Evolutionary conservation across 2,888 invertebrate genomes (phyloP).

Genomic region (Pyrocoelia pectoralis): DNA sequence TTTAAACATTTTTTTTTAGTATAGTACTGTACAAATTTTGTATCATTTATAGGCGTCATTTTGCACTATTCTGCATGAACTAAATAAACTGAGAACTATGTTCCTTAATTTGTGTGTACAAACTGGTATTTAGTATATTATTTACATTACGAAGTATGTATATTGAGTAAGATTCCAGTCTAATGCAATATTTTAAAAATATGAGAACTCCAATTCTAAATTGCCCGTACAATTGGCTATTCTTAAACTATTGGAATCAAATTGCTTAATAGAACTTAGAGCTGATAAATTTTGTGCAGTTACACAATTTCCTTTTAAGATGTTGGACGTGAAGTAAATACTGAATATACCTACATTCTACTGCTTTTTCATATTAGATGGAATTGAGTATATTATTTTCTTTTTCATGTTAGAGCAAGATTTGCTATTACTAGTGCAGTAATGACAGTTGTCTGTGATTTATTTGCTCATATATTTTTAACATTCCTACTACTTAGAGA

Average conservation of each 20-base stretch:
- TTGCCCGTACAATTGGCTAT: too few relatives aligned
- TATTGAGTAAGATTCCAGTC: too few relatives aligned
- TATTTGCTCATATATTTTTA: conserved; percentile 6
- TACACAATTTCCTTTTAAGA: too few relatives aligned
- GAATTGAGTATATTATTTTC: neutral
- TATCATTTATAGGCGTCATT: neutral
- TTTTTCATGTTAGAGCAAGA: neutral
- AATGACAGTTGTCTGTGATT: conserved; percentile 2
- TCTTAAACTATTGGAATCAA: too few relatives aligned
- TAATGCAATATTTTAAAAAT: too few relatives aligned
- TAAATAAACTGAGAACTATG: neutral
- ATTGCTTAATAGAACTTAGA: too few relatives aligned
- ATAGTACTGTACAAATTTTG: neutral
- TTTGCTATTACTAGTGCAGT: neutral
- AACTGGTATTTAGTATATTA: too few relatives aligned
- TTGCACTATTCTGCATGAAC: too few relatives aligned
- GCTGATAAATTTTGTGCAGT: too few relatives aligned
- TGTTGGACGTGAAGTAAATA: neutral
- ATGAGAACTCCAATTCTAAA: too few relatives aligned
- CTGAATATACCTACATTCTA: neutral
- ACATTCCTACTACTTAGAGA: conserved; percentile 1
- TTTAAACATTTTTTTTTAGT: neutral
- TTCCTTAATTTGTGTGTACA: neutral
- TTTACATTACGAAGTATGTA: too few relatives aligned
- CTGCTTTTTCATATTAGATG: neutral